phyloP scores from a whole-genome alignment of 2,888 invertebrate species.

The Archips xylosteana region DNA sequence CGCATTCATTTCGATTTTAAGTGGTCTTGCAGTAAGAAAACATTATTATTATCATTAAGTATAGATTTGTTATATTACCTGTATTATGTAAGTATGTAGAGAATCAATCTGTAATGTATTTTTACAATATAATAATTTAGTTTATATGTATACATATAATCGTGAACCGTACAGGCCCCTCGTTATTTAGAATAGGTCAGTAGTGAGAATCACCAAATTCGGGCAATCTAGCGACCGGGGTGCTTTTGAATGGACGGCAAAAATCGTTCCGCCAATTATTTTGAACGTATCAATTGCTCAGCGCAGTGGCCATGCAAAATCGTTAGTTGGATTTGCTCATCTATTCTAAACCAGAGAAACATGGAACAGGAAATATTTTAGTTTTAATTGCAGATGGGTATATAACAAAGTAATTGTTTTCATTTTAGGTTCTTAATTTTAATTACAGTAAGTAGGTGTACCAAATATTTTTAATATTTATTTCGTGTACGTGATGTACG shows the following conservation, averaged over 20 bases:
- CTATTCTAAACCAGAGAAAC: not conserved
- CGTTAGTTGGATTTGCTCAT: not conserved
- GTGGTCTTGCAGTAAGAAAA: not conserved
- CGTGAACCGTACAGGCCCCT: not conserved
- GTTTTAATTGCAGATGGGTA: not conserved
- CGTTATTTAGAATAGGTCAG: constrained; percentile 28
- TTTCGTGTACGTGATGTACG: not conserved
- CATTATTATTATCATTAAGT: not conserved
- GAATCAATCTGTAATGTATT: not conserved
- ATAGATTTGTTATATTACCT: too few relatives aligned
- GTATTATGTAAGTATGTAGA: not conserved
- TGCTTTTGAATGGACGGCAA: constrained; percentile 13
- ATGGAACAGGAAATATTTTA: not conserved
- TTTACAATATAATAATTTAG: not conserved
- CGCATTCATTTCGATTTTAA: not conserved
- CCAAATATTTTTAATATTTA: too few relatives aligned
- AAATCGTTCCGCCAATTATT: constrained; percentile 24
- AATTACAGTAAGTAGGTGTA: too few relatives aligned
- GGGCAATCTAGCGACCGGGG: constrained; percentile 12
- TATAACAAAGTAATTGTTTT: too few relatives aligned
- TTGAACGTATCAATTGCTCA: constrained; percentile 13
- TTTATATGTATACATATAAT: not conserved
- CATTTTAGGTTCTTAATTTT: too few relatives aligned
- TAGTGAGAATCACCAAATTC: constrained; percentile 25
- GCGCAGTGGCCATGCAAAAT: constrained; percentile 13